These are phyloP conservation scores for Thymelicus sylvestris DNA, from an alignment of 2,888 invertebrate species.

Conservation along the genomic window DNA sequence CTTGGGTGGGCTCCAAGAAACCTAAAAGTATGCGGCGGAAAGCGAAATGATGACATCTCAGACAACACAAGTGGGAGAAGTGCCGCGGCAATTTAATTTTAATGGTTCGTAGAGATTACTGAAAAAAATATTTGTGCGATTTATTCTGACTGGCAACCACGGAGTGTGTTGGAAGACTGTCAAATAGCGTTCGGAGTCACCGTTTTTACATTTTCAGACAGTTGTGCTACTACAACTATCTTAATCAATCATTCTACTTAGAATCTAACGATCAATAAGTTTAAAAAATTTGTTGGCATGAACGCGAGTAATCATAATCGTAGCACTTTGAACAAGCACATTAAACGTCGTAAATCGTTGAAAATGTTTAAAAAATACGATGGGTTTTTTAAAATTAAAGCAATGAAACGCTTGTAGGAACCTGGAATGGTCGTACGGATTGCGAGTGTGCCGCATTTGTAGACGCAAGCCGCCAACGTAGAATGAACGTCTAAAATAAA, in stretches of 20 bases:
- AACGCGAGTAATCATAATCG: neutral
- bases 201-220: neutral
- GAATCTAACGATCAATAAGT: neutral
- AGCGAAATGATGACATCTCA: constrained; percentile 24
- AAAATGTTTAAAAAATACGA: neutral
- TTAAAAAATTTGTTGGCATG: constrained; percentile 3
- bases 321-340: constrained; percentile 1
- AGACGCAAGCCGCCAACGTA: constrained; percentile 74
- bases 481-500: constrained; percentile 68
- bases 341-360: constrained; percentile 6
- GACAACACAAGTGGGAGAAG: constrained; percentile 25
- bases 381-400: constrained; percentile 32
- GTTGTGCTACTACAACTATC: neutral
- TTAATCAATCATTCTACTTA: constrained; percentile 2
- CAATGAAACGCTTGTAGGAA: constrained; percentile 52
- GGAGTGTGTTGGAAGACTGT: constrained; percentile 10
- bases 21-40: constrained; percentile 14
- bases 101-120: constrained; percentile 34
- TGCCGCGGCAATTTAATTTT: constrained; percentile 16
- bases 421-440: constrained; percentile 56
- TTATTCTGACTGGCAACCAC: constrained; percentile 7
- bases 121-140: constrained; percentile 19
- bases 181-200: neutral
- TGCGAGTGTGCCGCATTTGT: constrained; percentile 60
- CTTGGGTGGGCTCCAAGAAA: constrained; percentile 33